Evolutionary conservation across 2,888 invertebrate genomes (phyloP), one percentile per base, ranked within the genome.

Genomic region (Noctua janthe): DNA sequence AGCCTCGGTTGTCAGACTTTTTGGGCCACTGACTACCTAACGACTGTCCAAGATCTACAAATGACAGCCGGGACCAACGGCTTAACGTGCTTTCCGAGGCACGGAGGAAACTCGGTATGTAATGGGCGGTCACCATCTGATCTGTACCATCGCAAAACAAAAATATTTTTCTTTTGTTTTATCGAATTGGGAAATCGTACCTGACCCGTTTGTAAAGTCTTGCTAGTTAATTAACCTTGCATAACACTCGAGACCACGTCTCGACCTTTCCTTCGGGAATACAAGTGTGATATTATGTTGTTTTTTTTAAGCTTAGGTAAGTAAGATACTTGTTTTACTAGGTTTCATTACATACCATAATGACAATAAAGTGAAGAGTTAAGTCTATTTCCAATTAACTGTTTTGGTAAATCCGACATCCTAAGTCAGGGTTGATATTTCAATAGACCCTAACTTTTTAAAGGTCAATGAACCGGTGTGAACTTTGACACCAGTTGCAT

Each of bases 401-500:
- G 35, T 69, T 71, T 80, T 56, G 66, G 49, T 29, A 56, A 47
- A 47, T 59, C n/a, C 7, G 10, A n/a, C 35, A 43, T 43, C n/a
- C 11, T n/a, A 51, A 75, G 17, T 64, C 8, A 11, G 43, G 49
- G 17, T 71, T n/a, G 49, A 43, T 43, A 43, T 64, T 69, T 17
- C 17, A 54, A n/a, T 39, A 67, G n/a, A 43, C 20, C 20, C 15
- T 35, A 47, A 69, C 4, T 20, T 39, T 47, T 20, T 10, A 69
- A 11, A 76, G 77, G 51, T 64, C 56, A 51, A n/a, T 72, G 54
- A 74, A 47, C 72, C 39, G 2, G 10, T 1, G 0, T 76, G 47
- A 85, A 78, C 66, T 35, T 76, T 39, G 69, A 2, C 69, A 69
- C 51, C 15, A 74, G 56, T 72, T 82, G 71, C 82, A 82, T 73